Percentiles rank a stretch among this genome's conserved stretches.
phyloP scores from a whole-genome alignment of 1,140 invertebrate genomes.

The Microplitis demolitor region DNA sequence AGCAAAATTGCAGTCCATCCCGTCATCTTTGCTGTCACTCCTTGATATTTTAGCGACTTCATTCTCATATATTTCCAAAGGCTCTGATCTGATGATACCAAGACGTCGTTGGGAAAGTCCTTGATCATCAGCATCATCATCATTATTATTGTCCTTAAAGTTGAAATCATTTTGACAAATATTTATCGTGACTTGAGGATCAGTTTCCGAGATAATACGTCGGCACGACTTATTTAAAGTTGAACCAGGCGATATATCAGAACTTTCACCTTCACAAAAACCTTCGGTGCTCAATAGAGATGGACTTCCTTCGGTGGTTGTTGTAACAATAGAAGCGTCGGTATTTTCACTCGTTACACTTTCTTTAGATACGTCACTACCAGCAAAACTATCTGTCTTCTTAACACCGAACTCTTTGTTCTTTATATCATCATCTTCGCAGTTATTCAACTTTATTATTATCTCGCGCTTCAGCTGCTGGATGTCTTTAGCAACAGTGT shows the following conservation, averaged over 20 bases:
- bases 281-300: constrained; percentile 57
- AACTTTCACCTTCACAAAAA: constrained; percentile 58
- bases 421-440: constrained; percentile 14
- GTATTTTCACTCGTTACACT: constrained; percentile 57
- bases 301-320: constrained; percentile 53
- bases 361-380: constrained; percentile 57
- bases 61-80: constrained; percentile 20
- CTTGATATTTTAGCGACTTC: constrained; percentile 37
- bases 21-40: constrained; percentile 54
- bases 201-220: constrained; percentile 8
- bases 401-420: constrained; percentile 39
- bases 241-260: constrained; percentile 50
- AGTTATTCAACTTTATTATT: constrained; percentile 45
- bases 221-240: constrained; percentile 48
- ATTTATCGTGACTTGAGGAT: constrained; percentile 14
- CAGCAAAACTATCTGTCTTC: constrained; percentile 57
- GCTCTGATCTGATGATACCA: constrained; percentile 23
- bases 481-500: constrained; percentile 49
- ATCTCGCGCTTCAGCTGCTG: constrained; percentile 52
- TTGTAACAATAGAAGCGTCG: constrained; percentile 52
- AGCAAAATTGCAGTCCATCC: constrained; percentile 54
- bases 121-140: neutral
- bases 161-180: neutral
- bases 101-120: neutral
- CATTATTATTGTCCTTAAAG: neutral